phyloP scores from a whole-genome alignment of 2,888 invertebrate species.

The Fabriciana adippe region DNA sequence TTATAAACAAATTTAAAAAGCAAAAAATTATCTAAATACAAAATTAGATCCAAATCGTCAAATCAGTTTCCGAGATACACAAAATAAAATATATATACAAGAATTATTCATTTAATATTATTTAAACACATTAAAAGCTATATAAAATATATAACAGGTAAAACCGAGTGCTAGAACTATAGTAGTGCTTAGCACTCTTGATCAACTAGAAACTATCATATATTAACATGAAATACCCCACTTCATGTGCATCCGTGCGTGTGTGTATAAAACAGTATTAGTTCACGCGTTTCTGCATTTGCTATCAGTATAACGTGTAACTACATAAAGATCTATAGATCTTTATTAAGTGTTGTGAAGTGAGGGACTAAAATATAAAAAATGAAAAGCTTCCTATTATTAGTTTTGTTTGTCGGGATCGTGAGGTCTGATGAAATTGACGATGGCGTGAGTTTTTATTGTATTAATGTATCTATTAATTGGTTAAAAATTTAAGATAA shows the following conservation, averaged over 20 bases:
- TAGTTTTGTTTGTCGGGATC: constrained; percentile 69
- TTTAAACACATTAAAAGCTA: no score
- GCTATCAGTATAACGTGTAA: constrained; percentile 51
- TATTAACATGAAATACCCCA: constrained; percentile 52
- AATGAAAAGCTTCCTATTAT: constrained; percentile 69
- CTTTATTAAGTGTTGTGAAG: constrained; percentile 56
- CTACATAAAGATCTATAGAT: constrained; percentile 34
- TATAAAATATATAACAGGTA: background rate
- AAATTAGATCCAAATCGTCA: no score
- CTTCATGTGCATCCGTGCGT: constrained; percentile 58
- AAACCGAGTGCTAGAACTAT: background rate
- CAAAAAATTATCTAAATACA: no score
- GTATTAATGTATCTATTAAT: background rate
- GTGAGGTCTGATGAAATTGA: constrained; percentile 65
- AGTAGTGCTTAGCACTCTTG: background rate
- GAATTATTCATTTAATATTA: no score
- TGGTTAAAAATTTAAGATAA: no score
- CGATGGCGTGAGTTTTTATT: constrained; percentile 59
- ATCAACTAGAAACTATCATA: constrained; percentile 35
- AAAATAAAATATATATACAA: no score
- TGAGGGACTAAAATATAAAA: constrained; percentile 47
- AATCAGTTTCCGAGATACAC: no score
- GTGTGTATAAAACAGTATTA: constrained; percentile 67
- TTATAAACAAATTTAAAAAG: no score
- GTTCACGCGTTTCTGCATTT: constrained; percentile 64